phyloP scores from a whole-genome alignment of 1,140 invertebrate species.

The Bursaphelenchus mucronatus region DNA sequence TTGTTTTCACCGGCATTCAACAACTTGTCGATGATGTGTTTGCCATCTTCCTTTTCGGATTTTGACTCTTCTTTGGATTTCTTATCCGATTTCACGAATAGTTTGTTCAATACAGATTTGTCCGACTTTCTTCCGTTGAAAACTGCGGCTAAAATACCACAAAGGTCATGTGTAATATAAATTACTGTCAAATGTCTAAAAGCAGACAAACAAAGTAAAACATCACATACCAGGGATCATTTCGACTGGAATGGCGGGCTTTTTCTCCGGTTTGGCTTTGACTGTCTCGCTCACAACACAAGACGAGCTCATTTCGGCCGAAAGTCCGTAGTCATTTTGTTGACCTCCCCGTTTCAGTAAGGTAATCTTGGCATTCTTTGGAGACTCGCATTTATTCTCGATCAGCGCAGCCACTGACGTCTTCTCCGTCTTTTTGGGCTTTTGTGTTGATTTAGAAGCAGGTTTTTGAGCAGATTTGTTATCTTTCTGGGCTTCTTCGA shows the following conservation, averaged over 20 bases:
- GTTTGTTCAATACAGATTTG: conserved; percentile 5
- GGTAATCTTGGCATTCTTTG: conserved; percentile 2
- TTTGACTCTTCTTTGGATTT: not conserved
- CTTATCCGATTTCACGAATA: conserved; percentile 1
- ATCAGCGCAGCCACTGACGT: not conserved
- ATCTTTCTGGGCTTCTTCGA: no score
- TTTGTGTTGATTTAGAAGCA: no score
- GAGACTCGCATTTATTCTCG: conserved; percentile 3
- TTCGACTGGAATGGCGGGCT: not conserved
- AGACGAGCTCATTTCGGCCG: conserved; percentile 2
- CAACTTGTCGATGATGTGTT: conserved; percentile 25
- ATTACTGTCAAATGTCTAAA: no score
- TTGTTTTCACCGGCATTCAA: not conserved
- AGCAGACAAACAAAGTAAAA: not conserved
- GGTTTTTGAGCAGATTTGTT: no score
- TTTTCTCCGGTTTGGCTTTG: not conserved
- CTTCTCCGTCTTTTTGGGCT: conserved; percentile 14
- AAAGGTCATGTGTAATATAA: no score
- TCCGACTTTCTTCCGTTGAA: conserved; percentile 9
- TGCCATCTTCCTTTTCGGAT: conserved; percentile 23
- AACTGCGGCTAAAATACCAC: conserved; percentile 10
- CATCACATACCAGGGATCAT: conserved; percentile 9
- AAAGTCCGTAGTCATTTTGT: not conserved
- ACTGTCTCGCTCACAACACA: conserved; percentile 1
- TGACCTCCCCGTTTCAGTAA: conserved; percentile 1